Evolutionary conservation across 1,140 invertebrate species (phyloP), one percentile per base, ranked within the genome.

Genomic region (Scylla paramamosain): DNA sequence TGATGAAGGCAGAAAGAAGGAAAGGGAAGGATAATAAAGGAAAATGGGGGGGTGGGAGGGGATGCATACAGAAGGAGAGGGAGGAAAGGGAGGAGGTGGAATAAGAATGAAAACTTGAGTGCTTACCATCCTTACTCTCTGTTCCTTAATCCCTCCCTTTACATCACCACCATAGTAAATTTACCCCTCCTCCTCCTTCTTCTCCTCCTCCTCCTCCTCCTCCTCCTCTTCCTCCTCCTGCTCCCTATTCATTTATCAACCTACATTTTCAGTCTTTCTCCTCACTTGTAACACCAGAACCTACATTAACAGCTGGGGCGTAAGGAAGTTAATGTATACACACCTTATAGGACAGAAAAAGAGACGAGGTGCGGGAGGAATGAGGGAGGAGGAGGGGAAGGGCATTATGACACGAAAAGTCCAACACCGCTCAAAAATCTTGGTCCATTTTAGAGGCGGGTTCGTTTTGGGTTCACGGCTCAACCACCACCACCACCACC

Each of bases 151-250:
- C 52, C 90, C 46, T 52, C 45, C 52, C 48, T n/a, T 52, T 16
- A 4, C 25, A 7, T 52, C 31, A 0, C 48, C 39, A 12, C 25
- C 29, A 12, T 46, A 12, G 0, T n/a, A n/a, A 10, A 46, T 46
- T 67, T 29, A 1, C 29, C 14, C 32, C 29, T 12, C 45, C 88
- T n/a, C 88, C 12, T 45, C 31, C 39, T 90, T 32, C 88, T 84
- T 14, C 83, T 84, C 39, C 39, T 39, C 39, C 39, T 12, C 45
- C 88, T n/a, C 88, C 12, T 45, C 31, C 39, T 90, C 88, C 88
- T 84, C 32, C 29, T 12, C 45, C 88, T n/a, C 88, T 12, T 45
- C 31, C 39, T 90, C 88, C 88, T 84, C n/a, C 83, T 84, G n/a
- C n/a, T n/a, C n/a, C n/a, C n/a, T n/a, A 31, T 32, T 12, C 10